Evolutionary conservation across 2,113 vertebrate genomes (phyloP).

Genomic region (Budorcas taxicolor): DNA sequence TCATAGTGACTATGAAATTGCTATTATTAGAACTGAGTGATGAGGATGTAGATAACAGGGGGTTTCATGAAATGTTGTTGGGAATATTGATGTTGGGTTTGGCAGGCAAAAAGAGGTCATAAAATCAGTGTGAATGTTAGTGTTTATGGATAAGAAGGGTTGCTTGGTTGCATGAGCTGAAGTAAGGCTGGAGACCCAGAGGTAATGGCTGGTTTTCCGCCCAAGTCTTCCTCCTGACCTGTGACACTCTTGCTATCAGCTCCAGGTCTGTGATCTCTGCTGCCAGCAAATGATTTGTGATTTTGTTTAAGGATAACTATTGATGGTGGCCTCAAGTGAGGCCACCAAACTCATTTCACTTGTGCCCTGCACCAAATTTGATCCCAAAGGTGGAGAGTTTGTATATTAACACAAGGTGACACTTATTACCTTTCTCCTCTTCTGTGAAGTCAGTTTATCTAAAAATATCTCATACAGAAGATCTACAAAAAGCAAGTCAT

Average conservation of each 20-base stretch:
- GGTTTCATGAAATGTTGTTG: neutral
- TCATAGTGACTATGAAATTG: conserved; percentile 14
- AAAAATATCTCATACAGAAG: conserved; percentile 58
- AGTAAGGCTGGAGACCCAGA: neutral
- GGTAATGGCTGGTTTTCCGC: neutral
- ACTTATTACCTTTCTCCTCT: conserved; percentile 46
- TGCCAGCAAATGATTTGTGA: conserved; percentile 60
- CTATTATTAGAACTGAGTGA: neutral
- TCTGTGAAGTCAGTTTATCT: conserved; percentile 63
- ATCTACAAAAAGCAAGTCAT: neutral
- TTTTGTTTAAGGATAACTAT: conserved; percentile 63
- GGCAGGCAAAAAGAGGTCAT: neutral
- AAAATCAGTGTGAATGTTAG: neutral
- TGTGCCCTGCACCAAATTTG: conserved; percentile 44
- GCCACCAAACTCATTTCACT: conserved; percentile 69
- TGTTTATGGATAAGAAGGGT: neutral
- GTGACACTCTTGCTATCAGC: conserved; percentile 10
- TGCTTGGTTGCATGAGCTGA: neutral
- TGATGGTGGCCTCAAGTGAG: conserved; percentile 45
- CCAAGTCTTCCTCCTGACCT: conserved; percentile 18
- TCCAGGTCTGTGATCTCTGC: conserved; percentile 5
- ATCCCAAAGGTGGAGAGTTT: conserved; percentile 45
- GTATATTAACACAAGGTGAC: conserved; percentile 48
- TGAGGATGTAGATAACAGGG: neutral
- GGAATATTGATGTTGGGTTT: neutral